A percentile compares a stretch with the other conserved stretches of the same genome.
phyloP scores from a whole-genome alignment of 1,140 invertebrate genomes.

The Atopsyche davidsoni region DNA sequence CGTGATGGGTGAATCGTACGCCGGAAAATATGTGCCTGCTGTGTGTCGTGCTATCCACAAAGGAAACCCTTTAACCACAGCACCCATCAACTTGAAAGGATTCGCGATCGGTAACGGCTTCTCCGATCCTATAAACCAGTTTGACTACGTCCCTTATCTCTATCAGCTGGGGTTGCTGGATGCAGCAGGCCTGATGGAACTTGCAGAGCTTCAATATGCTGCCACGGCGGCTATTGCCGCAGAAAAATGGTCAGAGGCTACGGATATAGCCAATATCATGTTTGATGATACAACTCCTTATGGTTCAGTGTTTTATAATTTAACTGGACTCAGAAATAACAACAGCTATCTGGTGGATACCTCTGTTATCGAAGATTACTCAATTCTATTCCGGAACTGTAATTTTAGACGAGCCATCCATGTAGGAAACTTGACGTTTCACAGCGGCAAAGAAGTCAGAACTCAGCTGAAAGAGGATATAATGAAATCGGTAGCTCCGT shows the following conservation, averaged over 20 bases:
- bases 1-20: constrained; percentile 84
- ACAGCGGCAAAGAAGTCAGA: constrained; percentile 57
- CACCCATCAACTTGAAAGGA: constrained; percentile 62
- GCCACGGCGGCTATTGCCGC: constrained; percentile 55
- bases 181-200: constrained; percentile 53
- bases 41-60: constrained; percentile 69
- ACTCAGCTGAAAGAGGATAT: constrained; percentile 67
- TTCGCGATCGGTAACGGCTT: constrained; percentile 83
- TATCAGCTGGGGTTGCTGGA: constrained; percentile 77
- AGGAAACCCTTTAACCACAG: constrained; percentile 45
- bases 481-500: constrained; percentile 73
- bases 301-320: constrained; percentile 67
- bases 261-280: constrained; percentile 65
- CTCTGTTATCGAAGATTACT: constrained; percentile 39
- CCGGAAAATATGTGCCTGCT: constrained; percentile 78
- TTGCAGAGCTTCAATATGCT: constrained; percentile 55
- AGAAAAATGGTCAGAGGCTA: constrained; percentile 59
- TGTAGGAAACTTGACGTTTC: constrained; percentile 71
- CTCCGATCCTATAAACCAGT: constrained; percentile 72
- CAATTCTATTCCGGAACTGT: constrained; percentile 53
- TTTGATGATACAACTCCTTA: constrained; percentile 60
- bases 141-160: constrained; percentile 73
- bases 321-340: constrained; percentile 71
- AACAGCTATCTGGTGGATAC: constrained; percentile 68
- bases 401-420: constrained; percentile 67